These are phyloP conservation scores for Dinocampus coccinellae DNA, from an alignment of 2,888 invertebrate genomes.

Conservation along the genomic window DNA sequence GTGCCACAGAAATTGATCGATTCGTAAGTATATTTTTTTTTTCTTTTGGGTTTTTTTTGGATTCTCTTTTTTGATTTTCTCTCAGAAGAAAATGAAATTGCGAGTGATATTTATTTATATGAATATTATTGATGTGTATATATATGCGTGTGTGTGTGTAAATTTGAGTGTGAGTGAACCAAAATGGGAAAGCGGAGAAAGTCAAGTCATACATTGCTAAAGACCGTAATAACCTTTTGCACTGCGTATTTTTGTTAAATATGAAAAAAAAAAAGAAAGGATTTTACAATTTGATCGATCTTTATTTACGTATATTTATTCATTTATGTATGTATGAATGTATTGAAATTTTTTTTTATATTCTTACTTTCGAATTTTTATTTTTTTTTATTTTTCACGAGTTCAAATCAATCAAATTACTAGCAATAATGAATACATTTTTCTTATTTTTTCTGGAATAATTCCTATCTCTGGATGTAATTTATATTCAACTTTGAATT, in stretches of 20 bases:
- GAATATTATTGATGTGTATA: background rate
- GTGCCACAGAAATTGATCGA: too few species aligned
- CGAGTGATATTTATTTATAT: conserved; percentile 14
- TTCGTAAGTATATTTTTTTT: background rate
- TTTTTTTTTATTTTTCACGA: background rate
- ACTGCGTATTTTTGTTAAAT: conserved; percentile 6
- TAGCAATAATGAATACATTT: too few species aligned
- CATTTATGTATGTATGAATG: too few species aligned
- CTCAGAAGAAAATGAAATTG: too few species aligned
- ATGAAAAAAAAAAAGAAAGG: background rate
- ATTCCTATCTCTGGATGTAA: too few species aligned
- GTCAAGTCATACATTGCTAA: background rate
- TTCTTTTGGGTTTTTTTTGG: too few species aligned
- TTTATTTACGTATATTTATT: background rate
- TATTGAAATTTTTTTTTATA: background rate
- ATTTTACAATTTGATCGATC: too few species aligned
- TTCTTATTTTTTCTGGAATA: too few species aligned
- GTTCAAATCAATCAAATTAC: background rate
- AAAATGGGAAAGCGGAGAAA: conserved; percentile 26
- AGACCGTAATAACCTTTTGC: background rate
- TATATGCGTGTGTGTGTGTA: background rate
- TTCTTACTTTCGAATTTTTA: background rate
- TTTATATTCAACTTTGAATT: too few species aligned
- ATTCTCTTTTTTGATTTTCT: too few species aligned
- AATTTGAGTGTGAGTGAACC: background rate